phyloP scores from a whole-genome alignment of 2,888 invertebrate species.

The Gnatocerus cornutus region DNA sequence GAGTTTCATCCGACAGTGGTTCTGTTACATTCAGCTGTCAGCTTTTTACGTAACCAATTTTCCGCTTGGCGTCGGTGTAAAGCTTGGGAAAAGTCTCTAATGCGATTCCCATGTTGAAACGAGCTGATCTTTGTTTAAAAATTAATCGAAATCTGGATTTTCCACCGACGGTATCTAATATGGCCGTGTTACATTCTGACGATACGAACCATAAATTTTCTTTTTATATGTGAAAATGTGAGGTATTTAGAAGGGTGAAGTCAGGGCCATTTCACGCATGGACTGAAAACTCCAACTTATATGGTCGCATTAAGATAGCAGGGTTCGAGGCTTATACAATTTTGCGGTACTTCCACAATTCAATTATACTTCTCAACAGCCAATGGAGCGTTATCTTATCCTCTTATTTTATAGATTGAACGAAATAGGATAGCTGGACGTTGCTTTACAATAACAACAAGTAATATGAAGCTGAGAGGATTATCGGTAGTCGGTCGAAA shows the following conservation, averaged over 20 bases:
- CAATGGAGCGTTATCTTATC: not conserved
- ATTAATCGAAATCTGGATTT: slow-evolving; percentile 14
- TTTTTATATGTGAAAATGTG: slow-evolving; percentile 23
- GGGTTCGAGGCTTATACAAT: slow-evolving; percentile 24
- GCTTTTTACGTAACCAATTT: slow-evolving; percentile 29
- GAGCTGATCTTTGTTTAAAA: slow-evolving; percentile 23
- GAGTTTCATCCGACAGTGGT: slow-evolving; percentile 1
- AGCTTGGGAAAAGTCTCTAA: slow-evolving; percentile 4
- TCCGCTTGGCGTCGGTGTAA: slow-evolving; percentile 12
- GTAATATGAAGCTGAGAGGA: not conserved
- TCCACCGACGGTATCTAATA: not conserved
- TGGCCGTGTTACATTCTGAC: not conserved
- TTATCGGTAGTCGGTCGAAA: slow-evolving; percentile 22
- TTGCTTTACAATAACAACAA: slow-evolving; percentile 9
- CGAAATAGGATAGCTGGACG: too few relatives aligned
- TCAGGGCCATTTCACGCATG: slow-evolving; percentile 33
- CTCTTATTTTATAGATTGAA: slow-evolving; percentile 2
- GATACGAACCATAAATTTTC: slow-evolving; percentile 22
- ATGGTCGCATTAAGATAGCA: slow-evolving; percentile 30
- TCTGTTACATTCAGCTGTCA: slow-evolving; percentile 5
- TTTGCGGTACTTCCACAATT: slow-evolving; percentile 19
- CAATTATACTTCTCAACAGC: slow-evolving; percentile 3
- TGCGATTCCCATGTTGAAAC: slow-evolving; percentile 20
- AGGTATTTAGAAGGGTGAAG: slow-evolving; percentile 28
- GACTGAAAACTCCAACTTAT: slow-evolving; percentile 31